phyloP scores from a whole-genome alignment of 2,113 vertebrate genomes.

The Colinus virginianus region DNA sequence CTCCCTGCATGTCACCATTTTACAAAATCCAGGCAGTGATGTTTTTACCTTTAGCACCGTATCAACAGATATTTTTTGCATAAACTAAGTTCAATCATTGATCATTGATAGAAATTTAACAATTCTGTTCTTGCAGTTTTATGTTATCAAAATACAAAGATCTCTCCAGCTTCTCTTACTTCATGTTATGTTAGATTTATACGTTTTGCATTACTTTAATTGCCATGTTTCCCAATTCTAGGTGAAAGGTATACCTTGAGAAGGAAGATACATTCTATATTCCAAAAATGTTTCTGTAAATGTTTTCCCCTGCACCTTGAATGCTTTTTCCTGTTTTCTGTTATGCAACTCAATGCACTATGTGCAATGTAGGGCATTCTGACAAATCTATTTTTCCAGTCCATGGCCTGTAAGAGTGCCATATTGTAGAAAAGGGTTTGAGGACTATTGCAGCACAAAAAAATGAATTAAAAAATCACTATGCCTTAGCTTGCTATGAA shows the following conservation, averaged over 20 bases:
- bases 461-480: background rate
- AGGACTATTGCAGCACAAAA: background rate
- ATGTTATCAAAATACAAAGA: background rate
- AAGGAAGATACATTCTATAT: background rate
- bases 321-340: background rate
- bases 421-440: background rate
- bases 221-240: background rate
- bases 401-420: background rate
- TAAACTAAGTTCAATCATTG: background rate
- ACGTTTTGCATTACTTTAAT: background rate
- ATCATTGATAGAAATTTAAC: background rate
- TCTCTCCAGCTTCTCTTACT: background rate
- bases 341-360: background rate
- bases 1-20: background rate
- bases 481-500: background rate
- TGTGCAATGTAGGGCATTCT: background rate
- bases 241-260: background rate
- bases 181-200: background rate
- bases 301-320: background rate
- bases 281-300: background rate
- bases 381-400: background rate
- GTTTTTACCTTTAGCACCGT: background rate
- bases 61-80: background rate
- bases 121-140: background rate
- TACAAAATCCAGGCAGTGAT: background rate